These are phyloP conservation scores for Thunnus albacares DNA, from an alignment of 2,797 vertebrate species.

Conservation along the genomic window DNA sequence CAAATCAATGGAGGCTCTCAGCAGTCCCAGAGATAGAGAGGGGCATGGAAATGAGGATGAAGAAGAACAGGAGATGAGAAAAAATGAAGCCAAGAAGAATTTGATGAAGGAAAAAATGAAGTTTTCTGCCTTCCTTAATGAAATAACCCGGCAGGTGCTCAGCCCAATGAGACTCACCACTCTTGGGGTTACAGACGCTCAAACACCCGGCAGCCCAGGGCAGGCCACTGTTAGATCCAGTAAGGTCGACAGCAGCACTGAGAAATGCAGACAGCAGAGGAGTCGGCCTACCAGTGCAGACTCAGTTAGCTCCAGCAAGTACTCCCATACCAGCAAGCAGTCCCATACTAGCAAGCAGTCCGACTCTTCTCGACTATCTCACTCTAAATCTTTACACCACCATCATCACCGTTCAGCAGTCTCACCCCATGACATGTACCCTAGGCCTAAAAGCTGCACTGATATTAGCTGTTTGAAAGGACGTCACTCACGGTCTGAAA, in stretches of 20 bases:
- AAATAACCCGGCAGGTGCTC: slow-evolving; percentile 90
- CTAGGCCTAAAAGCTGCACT: slow-evolving; percentile 51
- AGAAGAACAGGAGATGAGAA: slow-evolving; percentile 68
- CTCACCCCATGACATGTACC: slow-evolving; percentile 21
- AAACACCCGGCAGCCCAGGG: slow-evolving; percentile 68
- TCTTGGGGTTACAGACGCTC: slow-evolving; percentile 85
- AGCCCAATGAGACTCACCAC: slow-evolving; percentile 88
- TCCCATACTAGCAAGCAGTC: slow-evolving; percentile 35
- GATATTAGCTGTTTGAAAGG: slow-evolving; percentile 52
- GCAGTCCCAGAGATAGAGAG: slow-evolving; percentile 51
- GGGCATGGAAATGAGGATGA: slow-evolving; percentile 60
- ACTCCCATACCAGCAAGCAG: slow-evolving; percentile 52
- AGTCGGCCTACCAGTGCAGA: slow-evolving; percentile 67
- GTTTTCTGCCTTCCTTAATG: slow-evolving; percentile 90
- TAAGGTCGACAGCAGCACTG: slow-evolving; percentile 48
- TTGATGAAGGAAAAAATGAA: slow-evolving; percentile 86
- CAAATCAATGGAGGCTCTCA: slow-evolving; percentile 88
- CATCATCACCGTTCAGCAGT: slow-evolving; percentile 40
- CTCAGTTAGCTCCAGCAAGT: slow-evolving; percentile 71
- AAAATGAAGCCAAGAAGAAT: slow-evolving; percentile 74
- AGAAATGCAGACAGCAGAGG: slow-evolving; percentile 50
- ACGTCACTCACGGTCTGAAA: slow-evolving; percentile 49
- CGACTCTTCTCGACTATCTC: slow-evolving; percentile 47
- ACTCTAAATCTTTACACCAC: slow-evolving; percentile 59
- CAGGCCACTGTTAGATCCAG: slow-evolving; percentile 54